A percentile compares a stretch with the other conserved stretches of the same genome.
phyloP scores from a whole-genome alignment of 2,113 vertebrate genomes.

The Corvus hawaiiensis region DNA sequence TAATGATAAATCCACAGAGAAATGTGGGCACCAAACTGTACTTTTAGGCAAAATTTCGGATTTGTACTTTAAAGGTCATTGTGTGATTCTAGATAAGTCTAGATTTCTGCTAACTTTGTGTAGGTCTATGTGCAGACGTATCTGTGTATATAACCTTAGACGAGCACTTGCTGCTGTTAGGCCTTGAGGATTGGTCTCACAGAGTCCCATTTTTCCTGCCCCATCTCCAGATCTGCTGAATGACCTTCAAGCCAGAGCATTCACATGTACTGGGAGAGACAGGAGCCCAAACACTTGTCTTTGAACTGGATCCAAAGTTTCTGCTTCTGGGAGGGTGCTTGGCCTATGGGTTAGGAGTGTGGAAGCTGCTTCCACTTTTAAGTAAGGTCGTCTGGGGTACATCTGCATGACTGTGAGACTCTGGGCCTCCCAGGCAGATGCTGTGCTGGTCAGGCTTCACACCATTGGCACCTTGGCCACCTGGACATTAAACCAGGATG shows the following conservation, averaged over 20 bases:
- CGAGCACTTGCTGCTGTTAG: neutral
- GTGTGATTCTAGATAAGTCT: neutral
- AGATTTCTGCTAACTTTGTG: neutral
- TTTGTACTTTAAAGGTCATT: neutral
- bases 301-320: neutral
- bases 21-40: neutral
- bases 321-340: neutral
- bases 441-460: neutral
- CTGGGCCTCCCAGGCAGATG: neutral
- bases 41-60: neutral
- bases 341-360: neutral
- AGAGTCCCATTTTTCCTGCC: neutral
- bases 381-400: neutral
- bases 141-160: neutral
- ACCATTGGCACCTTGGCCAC: neutral
- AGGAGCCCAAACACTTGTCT: neutral
- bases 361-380: neutral
- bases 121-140: accelerated
- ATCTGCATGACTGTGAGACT: neutral
- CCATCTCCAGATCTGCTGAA: neutral
- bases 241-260: neutral
- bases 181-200: neutral
- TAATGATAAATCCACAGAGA: neutral
- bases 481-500: neutral
- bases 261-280: neutral